Base-by-base conservation (phyloP, 2,113 vertebrate genomes). In the Panthera uncia region DNA sequence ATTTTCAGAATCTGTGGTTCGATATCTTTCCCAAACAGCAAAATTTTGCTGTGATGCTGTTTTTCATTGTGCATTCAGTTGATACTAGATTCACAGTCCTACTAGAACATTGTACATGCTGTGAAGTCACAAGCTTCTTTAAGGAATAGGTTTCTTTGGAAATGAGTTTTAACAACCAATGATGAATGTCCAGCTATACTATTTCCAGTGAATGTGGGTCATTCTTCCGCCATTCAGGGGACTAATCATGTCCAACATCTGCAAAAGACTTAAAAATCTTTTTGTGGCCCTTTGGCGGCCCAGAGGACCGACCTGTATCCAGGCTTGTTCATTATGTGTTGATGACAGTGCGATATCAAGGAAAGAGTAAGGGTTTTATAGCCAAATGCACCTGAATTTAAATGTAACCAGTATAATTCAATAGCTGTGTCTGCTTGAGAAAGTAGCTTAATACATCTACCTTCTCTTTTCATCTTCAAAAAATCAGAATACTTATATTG, bases 391-490 rank as follows among this genome's bases (percentile, higher is more conserved):
- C 11, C 16, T 31, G 57, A 93, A 23, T 33, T 85, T 88, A 61
- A 63, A 48, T 41, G 7, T 89, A 52, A 96, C 18, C 31, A 81
- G 2, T 6, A 1, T 73, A 63, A 86, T 7, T 87, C 55, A 73
- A 41, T 21, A 52, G 4, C 19, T 85, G 4, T 41, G 33, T 63
- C 19, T 79, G 33, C 8, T 33, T 89, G 8, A 14, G 16, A 2
- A 66, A 21, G 19, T 50, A 78, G 61, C 6, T 57, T 82, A 69
- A 31, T 50, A 48, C 45, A 41, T 23, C 23, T 78, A 57, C 80
- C 27, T 90, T 88, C 33, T 21, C 73, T 89, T 76, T 81, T 89
- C 2, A 80, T 71, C 29, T 95, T 95, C 79, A 71, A 89, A 91
- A 68, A 69, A 41, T 33, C 9, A 92, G 3, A 91, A 27, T 71